Percentiles rank a stretch among this genome's conserved stretches.
phyloP scores from a whole-genome alignment of 2,113 vertebrate species.

The Hystrix cristata region DNA sequence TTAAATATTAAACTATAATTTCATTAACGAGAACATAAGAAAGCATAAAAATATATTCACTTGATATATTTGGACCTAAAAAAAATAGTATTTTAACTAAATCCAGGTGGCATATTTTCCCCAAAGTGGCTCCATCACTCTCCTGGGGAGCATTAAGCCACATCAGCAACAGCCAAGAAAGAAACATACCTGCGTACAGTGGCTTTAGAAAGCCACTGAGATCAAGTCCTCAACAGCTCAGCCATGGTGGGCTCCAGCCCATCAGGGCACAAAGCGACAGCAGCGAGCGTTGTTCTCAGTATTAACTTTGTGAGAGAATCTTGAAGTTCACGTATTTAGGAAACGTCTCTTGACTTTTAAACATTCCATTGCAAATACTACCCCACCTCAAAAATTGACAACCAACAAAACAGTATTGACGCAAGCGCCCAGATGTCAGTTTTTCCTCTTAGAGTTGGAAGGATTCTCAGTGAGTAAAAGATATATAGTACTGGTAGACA shows the following conservation, averaged over 20 bases:
- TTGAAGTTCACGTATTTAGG: not conserved
- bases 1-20: not conserved
- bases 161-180: not conserved
- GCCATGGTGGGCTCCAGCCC: accelerated
- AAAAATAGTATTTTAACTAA: not conserved
- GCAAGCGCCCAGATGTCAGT: not conserved
- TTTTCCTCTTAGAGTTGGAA: not conserved
- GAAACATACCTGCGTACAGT: not conserved
- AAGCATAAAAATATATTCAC: not conserved
- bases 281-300: not conserved
- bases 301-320: constrained; percentile 8
- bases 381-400: not conserved
- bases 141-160: too few species aligned
- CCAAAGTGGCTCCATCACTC: not conserved
- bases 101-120: not conserved
- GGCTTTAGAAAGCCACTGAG: accelerated
- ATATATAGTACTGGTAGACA: not conserved
- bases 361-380: not conserved
- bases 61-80: not conserved
- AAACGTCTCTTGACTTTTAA: not conserved
- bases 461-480: not conserved
- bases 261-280: not conserved
- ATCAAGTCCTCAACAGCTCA: not conserved
- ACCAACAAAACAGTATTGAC: not conserved
- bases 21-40: not conserved